These are phyloP conservation scores for Okamejei kenojei DNA, from an alignment of 2,797 vertebrate species.

Conservation along the genomic window DNA sequence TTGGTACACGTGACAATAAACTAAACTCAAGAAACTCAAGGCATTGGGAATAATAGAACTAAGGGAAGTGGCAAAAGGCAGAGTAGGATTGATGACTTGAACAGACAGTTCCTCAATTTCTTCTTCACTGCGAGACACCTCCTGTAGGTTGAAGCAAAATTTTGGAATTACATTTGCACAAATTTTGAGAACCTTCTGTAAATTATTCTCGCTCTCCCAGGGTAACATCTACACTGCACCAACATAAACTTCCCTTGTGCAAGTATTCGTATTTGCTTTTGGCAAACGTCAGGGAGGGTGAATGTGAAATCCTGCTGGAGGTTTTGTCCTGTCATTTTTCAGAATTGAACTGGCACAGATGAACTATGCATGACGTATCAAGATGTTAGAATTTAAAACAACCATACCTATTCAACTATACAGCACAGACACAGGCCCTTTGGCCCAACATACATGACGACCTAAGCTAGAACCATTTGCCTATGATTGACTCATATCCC, in stretches of 20 bases:
- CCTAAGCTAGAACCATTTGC: too few relatives aligned
- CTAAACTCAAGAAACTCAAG: background rate
- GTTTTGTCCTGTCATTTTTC: background rate
- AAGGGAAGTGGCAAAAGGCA: too few relatives aligned
- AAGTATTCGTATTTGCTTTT: background rate
- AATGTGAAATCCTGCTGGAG: background rate
- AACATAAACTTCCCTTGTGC: background rate
- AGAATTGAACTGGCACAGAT: background rate
- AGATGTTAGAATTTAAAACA: background rate
- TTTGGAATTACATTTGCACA: conserved; percentile 35
- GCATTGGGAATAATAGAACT: background rate
- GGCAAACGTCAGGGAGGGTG: background rate
- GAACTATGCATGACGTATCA: background rate
- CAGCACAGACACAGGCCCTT: too few relatives aligned
- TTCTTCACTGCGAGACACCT: conserved; percentile 50
- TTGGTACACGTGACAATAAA: too few relatives aligned
- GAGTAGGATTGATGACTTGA: background rate
- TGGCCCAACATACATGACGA: too few relatives aligned
- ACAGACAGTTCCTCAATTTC: background rate
- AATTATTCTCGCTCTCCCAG: background rate
- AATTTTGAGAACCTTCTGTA: background rate
- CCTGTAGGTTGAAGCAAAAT: background rate
- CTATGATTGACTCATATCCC: too few relatives aligned
- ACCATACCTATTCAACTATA: too few relatives aligned
- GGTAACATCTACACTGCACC: background rate